Evolutionary conservation across 2,888 invertebrate species (phyloP).

Genomic region (Euclidia mi): DNA sequence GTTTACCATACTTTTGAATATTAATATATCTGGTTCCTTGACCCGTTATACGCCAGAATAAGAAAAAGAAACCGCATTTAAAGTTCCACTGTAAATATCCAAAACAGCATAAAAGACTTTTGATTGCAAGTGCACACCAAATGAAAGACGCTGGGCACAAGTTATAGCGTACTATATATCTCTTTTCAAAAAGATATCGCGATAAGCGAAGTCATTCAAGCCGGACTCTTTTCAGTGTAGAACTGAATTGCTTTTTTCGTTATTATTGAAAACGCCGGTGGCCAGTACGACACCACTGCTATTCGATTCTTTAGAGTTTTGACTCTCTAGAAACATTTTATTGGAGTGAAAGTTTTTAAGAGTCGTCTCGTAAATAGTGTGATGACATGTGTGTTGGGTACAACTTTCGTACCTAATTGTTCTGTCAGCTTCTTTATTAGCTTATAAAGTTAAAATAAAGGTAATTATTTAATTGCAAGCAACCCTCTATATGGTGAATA

Average conservation of each 20-base stretch:
- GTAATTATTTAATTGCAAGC: too few species aligned
- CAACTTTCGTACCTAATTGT: too few species aligned
- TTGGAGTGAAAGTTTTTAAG: neutral
- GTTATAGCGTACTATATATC: slow-evolving; percentile 48
- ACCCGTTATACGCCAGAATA: too few species aligned
- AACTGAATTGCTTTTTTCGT: slow-evolving; percentile 44
- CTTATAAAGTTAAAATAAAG: too few species aligned
- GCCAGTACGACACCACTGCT: slow-evolving; percentile 23
- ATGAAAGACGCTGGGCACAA: slow-evolving; percentile 27
- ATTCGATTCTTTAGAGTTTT: neutral
- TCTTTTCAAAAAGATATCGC: slow-evolving; percentile 49
- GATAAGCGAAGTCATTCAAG: slow-evolving; percentile 38
- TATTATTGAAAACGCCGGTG: slow-evolving; percentile 46
- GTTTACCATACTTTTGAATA: too few species aligned
- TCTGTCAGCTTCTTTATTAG: too few species aligned
- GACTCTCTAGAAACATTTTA: neutral
- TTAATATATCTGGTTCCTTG: too few species aligned
- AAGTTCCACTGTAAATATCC: neutral
- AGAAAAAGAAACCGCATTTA: too few species aligned
- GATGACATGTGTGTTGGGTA: too few species aligned
- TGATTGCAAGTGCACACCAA: slow-evolving; percentile 7
- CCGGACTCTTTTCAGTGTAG: slow-evolving; percentile 16
- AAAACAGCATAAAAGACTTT: slow-evolving; percentile 1
- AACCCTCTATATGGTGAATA: too few species aligned
- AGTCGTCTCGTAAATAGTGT: too few species aligned